These are phyloP conservation scores for Melanotaenia parkinsoni DNA, from an alignment of 2,797 vertebrate genomes.

Conservation along the genomic window DNA sequence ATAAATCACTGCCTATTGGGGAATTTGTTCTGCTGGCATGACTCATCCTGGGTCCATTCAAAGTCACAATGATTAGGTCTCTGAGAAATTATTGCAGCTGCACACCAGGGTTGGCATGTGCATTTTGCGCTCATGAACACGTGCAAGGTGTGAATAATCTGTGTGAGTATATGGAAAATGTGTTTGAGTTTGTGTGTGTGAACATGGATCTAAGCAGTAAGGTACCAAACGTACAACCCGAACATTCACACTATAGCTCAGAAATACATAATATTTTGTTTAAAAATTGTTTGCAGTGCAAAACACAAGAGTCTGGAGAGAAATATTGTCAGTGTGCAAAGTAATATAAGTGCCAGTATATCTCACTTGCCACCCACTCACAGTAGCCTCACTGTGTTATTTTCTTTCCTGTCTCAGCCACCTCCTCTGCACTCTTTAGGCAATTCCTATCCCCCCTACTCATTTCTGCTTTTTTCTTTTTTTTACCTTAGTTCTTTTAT, in stretches of 20 bases:
- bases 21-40: constrained; percentile 51
- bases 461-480: constrained; percentile 19
- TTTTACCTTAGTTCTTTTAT: constrained; percentile 36
- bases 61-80: constrained; percentile 25
- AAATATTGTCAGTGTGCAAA: constrained; percentile 24
- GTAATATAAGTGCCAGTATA: constrained; percentile 34
- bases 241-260: constrained; percentile 3
- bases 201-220: constrained; percentile 23
- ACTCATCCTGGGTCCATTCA: constrained; percentile 57
- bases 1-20: constrained; percentile 51
- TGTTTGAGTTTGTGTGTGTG: constrained; percentile 25
- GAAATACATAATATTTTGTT: constrained; percentile 23
- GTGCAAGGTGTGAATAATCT: constrained; percentile 22
- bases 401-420: constrained; percentile 51
- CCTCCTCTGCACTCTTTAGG: constrained; percentile 38
- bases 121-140: constrained; percentile 25
- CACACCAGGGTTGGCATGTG: constrained; percentile 13
- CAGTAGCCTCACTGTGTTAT: constrained; percentile 58
- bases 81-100: constrained; percentile 32
- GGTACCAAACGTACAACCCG: constrained; percentile 14
- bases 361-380: constrained; percentile 60
- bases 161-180: constrained; percentile 45
- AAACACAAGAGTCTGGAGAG: constrained; percentile 15
- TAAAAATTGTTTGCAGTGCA: constrained; percentile 12
- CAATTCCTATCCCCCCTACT: constrained; percentile 21